Conservation (phyloP, 2,888 invertebrate species). For the Microctonus brassicae region DNA sequence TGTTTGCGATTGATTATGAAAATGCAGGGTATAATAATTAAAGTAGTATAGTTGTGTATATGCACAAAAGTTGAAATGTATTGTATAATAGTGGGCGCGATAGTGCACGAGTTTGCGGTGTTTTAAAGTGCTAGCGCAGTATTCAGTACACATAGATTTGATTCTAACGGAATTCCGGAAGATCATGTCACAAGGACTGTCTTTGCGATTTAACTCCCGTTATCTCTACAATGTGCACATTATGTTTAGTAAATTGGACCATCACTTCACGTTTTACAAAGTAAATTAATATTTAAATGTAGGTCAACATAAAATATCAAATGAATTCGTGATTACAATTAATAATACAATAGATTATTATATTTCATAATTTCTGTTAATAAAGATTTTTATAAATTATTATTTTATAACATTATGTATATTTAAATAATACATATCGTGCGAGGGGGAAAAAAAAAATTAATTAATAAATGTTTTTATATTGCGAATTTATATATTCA, state of each 20-base stretch:
- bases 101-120: slow-evolving; percentile 33
- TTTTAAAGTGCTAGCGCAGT: slow-evolving; percentile 23
- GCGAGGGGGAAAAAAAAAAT: no score
- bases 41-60: no score
- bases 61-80: not conserved
- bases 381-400: no score
- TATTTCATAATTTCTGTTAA: not conserved
- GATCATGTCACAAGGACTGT: slow-evolving; percentile 33
- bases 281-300: not conserved
- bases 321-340: not conserved
- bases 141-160: not conserved
- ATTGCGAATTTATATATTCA: no score
- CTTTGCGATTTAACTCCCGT: slow-evolving; percentile 29
- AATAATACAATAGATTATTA: not conserved
- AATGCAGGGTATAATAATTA: no score
- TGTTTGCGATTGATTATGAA: slow-evolving; percentile 46
- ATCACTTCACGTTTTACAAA: not conserved
- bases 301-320: not conserved
- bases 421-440: no score
- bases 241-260: not conserved
- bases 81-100: slow-evolving; percentile 24
- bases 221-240: slow-evolving; percentile 24
- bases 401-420: no score
- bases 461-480: no score
- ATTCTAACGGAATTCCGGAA: slow-evolving; percentile 45